Conservation (phyloP, 1,140 invertebrate genomes). For the Carposina sasakii region DNA sequence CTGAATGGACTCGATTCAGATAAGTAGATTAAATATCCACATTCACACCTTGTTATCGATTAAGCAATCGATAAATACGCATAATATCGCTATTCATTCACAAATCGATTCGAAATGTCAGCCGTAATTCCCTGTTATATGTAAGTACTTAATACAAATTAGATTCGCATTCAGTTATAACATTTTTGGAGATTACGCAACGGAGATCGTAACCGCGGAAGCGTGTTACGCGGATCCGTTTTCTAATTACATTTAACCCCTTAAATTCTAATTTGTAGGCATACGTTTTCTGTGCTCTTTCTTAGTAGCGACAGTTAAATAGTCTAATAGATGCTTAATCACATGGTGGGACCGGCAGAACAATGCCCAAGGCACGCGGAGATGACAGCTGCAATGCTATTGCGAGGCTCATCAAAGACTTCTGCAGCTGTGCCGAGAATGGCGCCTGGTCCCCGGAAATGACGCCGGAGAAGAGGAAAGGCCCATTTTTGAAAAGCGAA, state of each 20-base stretch:
- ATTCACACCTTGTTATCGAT: too few species aligned
- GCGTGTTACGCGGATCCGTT: constrained; percentile 26
- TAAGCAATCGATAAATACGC: too few species aligned
- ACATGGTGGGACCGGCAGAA: too few species aligned
- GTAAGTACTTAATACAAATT: constrained; percentile 11
- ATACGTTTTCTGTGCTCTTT: constrained; percentile 46
- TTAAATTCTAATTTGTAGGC: constrained; percentile 12
- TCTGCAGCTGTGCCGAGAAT: constrained; percentile 68
- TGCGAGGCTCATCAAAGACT: constrained; percentile 63
- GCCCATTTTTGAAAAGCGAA: constrained; percentile 58
- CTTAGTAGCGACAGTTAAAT: constrained; percentile 53
- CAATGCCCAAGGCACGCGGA: constrained; percentile 53
- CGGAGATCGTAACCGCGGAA: constrained; percentile 27
- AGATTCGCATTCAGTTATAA: too few species aligned
- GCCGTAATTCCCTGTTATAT: constrained; percentile 13
- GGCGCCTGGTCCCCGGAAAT: constrained; percentile 69
- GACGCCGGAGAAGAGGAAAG: constrained; percentile 50
- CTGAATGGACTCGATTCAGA: too few species aligned
- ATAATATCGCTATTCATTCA: constrained; percentile 4
- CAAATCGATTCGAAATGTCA: not conserved
- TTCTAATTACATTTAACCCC: constrained; percentile 33
- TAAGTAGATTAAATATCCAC: too few species aligned
- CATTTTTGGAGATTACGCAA: too few species aligned
- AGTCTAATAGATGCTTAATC: constrained; percentile 32
- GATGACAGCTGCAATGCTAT: constrained; percentile 60